phyloP scores from a whole-genome alignment of 1,140 invertebrate genomes.

The honey bee (Apis mellifera) region DNA sequence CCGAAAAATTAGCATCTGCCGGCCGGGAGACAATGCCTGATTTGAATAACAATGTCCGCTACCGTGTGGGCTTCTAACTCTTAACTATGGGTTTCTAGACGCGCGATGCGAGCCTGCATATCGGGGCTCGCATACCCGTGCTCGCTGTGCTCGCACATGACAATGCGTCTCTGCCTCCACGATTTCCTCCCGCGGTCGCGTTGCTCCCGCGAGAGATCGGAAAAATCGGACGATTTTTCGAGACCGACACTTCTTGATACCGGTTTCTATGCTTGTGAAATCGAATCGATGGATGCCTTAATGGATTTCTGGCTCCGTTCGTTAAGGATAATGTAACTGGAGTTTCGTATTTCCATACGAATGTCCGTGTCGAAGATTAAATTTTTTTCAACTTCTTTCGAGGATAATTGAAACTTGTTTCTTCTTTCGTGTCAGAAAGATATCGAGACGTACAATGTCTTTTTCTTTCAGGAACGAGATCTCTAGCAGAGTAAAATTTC shows the following conservation, averaged over 20 bases:
- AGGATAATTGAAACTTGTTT: background rate
- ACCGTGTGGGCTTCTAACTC: slow-evolving; percentile 80
- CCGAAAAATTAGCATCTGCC: slow-evolving; percentile 78
- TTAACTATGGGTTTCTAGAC: slow-evolving; percentile 65
- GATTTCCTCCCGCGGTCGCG: slow-evolving; percentile 58
- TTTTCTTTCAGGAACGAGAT: no score
- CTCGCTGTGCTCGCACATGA: slow-evolving; percentile 38
- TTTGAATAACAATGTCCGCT: slow-evolving; percentile 81
- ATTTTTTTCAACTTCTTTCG: no score
- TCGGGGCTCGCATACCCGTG: slow-evolving; percentile 43
- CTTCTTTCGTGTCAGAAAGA: background rate
- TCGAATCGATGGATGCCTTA: background rate
- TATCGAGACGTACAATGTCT: no score
- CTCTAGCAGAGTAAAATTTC: no score
- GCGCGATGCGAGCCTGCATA: slow-evolving; percentile 59
- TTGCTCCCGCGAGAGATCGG: slow-evolving; percentile 6
- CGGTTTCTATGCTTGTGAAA: slow-evolving; percentile 20
- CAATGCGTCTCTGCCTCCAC: slow-evolving; percentile 62
- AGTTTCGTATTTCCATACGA: background rate
- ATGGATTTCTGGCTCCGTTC: background rate
- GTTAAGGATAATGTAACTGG: background rate
- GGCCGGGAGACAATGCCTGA: slow-evolving; percentile 76
- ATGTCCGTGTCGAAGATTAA: background rate
- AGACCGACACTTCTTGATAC: background rate
- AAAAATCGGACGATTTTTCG: slow-evolving; percentile 12